Evolutionary conservation across 2,113 vertebrate genomes (phyloP).

Genomic region (Talpa occidentalis): DNA sequence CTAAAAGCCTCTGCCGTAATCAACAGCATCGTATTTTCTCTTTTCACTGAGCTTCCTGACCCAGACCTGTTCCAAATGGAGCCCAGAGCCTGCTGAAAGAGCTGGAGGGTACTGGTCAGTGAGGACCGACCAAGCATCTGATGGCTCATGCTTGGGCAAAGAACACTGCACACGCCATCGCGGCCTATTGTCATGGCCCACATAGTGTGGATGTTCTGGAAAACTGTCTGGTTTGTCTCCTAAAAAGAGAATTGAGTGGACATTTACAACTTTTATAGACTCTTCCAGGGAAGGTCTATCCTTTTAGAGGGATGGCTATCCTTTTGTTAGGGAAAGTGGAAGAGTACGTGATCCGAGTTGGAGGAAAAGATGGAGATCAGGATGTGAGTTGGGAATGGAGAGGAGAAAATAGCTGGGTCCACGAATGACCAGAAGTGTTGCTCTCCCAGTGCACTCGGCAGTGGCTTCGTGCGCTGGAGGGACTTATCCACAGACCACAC

Average conservation of each 20-base stretch:
- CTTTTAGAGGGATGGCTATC: not conserved
- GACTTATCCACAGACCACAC: not conserved
- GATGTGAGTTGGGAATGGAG: not conserved
- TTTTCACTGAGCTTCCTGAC: not conserved
- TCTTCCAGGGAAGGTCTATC: not conserved
- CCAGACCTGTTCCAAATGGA: not conserved
- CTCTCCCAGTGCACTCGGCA: rapidly evolving
- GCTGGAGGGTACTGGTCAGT: rapidly evolving
- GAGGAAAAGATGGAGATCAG: not conserved
- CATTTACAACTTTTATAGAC: not conserved
- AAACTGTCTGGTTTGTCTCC: not conserved
- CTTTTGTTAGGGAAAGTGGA: not conserved
- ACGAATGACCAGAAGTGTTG: not conserved
- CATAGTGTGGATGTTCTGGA: rapidly evolving
- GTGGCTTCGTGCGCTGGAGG: not conserved
- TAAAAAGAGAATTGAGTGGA: not conserved
- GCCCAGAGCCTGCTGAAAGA: not conserved
- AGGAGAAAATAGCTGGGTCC: not conserved
- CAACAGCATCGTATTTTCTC: not conserved
- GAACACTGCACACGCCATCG: not conserved
- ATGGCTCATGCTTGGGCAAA: not conserved
- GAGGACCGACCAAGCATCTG: not conserved
- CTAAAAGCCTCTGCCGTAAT: not conserved
- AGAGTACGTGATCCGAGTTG: not conserved
- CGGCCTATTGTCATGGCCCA: not conserved